These are phyloP conservation scores for Siniperca knerii DNA, from an alignment of 2,113 vertebrate genomes.

Conservation along the genomic window DNA sequence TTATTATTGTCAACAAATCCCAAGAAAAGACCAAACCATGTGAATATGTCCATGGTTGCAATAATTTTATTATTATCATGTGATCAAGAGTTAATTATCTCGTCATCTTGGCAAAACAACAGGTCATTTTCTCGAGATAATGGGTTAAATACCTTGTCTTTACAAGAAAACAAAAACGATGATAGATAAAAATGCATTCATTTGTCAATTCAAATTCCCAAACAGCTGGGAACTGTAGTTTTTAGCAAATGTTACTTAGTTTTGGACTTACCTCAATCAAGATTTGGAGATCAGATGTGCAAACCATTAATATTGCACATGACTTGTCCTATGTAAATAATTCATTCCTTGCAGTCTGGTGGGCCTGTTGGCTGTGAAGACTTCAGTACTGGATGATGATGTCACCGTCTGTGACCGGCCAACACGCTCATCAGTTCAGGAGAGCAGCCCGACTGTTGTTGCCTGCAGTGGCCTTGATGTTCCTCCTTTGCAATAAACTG, in stretches of 20 bases:
- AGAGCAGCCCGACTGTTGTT: not conserved
- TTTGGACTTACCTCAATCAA: too few relatives aligned
- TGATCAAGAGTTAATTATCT: not conserved
- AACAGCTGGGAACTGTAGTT: not conserved
- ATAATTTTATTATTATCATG: too few relatives aligned
- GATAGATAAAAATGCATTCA: not conserved
- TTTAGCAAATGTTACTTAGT: not conserved
- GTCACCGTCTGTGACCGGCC: too few relatives aligned
- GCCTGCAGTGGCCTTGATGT: not conserved
- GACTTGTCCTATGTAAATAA: not conserved
- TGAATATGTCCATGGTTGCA: too few relatives aligned
- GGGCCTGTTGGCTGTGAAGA: too few relatives aligned
- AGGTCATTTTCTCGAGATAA: not conserved
- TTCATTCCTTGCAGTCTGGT: not conserved
- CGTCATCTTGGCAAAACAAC: not conserved
- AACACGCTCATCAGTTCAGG: too few relatives aligned
- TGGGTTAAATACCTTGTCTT: not conserved
- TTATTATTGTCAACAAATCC: too few relatives aligned
- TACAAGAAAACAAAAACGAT: not conserved
- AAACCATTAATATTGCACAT: not conserved
- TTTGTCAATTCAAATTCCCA: too few relatives aligned
- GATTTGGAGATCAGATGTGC: too few relatives aligned
- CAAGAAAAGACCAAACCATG: too few relatives aligned
- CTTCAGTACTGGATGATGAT: too few relatives aligned
- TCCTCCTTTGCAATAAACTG: not conserved